Percentiles rank a stretch among this genome's conserved stretches.
Conservation (phyloP, 37 sponge, comb jelly and placozoan species). For the Theonella swinhoei region DNA sequence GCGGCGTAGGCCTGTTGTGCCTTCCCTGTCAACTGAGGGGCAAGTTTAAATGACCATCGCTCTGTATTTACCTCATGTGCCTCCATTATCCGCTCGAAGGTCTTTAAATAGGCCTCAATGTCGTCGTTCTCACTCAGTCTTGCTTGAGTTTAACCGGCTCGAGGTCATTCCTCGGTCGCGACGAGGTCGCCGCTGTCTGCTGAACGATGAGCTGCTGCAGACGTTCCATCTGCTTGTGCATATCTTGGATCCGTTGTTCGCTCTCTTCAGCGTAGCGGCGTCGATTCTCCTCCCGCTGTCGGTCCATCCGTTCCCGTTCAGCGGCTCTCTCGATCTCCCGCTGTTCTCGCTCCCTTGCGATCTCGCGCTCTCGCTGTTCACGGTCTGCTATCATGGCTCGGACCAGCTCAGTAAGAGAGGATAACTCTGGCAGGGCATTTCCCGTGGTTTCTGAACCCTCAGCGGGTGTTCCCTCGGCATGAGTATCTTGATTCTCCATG, state of each 20-base stretch:
- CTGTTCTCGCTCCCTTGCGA: too few species aligned
- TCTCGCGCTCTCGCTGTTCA: too few species aligned
- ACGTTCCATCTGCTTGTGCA: not conserved
- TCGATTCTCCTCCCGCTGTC: not conserved
- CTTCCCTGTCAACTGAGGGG: constrained; percentile 34
- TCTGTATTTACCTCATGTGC: not conserved
- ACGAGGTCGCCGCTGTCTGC: not conserved
- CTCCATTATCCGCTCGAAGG: not conserved
- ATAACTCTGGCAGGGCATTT: too few species aligned
- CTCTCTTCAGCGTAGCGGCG: not conserved
- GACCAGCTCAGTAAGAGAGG: too few species aligned
- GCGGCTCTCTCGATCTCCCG: not conserved
- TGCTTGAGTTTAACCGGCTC: too few species aligned
- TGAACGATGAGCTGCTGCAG: not conserved
- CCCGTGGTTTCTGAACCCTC: too few species aligned
- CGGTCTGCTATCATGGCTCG: too few species aligned
- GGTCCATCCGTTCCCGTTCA: not conserved
- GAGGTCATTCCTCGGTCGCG: too few species aligned
- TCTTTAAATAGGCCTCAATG: not conserved
- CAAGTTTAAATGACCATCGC: not conserved
- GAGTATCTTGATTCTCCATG: too few species aligned
- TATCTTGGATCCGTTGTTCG: not conserved
- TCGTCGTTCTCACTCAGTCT: not conserved
- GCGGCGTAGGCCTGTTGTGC: constrained; percentile 54
- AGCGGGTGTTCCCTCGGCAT: too few species aligned